phyloP scores from a whole-genome alignment of 2,888 invertebrate species.

The Campaea margaritaria region DNA sequence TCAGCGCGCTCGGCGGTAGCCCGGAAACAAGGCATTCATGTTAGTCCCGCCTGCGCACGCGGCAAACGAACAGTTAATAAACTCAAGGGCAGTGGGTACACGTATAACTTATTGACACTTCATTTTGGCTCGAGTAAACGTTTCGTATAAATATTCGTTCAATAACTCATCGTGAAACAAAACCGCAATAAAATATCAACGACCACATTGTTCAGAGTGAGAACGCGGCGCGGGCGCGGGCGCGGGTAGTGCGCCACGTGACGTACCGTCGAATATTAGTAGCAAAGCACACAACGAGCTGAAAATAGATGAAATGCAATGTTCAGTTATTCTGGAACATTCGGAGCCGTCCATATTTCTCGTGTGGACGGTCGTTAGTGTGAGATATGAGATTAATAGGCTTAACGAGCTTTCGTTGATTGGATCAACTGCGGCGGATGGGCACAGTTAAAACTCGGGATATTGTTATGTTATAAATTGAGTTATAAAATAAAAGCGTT shows the following conservation, averaged over 20 bases:
- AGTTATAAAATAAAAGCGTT: conserved; percentile 60
- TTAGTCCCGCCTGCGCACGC: conserved; percentile 60
- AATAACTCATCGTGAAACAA: conserved; percentile 25
- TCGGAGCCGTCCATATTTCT: conserved; percentile 29
- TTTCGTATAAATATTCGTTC: conserved; percentile 21
- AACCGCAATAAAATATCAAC: conserved; percentile 61
- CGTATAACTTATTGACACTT: conserved; percentile 16
- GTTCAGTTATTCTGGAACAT: conserved; percentile 51
- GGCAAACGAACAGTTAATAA: conserved; percentile 2
- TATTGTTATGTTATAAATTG: conserved; percentile 36
- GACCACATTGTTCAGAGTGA: conserved; percentile 65
- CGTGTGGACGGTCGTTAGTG: conserved; percentile 41
- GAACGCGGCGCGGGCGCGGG: background rate
- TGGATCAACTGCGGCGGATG: conserved; percentile 37
- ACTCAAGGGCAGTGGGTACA: conserved; percentile 4
- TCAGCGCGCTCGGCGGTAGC: conserved; percentile 70
- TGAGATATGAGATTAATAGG: conserved; percentile 60
- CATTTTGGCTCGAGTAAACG: conserved; percentile 13
- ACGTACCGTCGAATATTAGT: conserved; percentile 57
- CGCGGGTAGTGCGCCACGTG: background rate
- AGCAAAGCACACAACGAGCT: conserved; percentile 69
- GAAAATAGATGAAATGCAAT: conserved; percentile 60
- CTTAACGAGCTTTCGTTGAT: conserved; percentile 47
- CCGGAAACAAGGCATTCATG: conserved; percentile 78
- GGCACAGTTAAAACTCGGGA: conserved; percentile 25